phyloP scores from a whole-genome alignment of 2,113 vertebrate species.

The Phoenicopterus ruber region DNA sequence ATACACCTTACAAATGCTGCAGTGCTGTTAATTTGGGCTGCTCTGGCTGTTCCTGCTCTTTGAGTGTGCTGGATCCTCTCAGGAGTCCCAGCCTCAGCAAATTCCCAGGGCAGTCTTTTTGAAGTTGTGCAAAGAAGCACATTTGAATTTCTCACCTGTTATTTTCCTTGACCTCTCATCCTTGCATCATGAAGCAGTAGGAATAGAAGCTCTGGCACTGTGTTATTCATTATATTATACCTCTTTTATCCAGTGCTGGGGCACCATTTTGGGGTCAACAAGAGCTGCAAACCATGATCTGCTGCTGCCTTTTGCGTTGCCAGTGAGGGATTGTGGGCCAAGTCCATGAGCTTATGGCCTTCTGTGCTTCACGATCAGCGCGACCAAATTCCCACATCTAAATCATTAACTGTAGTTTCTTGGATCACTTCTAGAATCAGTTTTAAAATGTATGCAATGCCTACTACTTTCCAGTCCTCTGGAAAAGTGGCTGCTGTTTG shows the following conservation, averaged over 20 bases:
- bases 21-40: background rate
- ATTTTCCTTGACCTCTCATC: background rate
- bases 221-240: background rate
- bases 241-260: background rate
- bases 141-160: background rate
- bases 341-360: background rate
- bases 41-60: background rate
- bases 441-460: background rate
- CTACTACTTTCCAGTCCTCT: background rate
- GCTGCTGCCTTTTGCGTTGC: background rate
- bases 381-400: background rate
- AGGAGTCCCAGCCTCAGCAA: background rate
- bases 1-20: background rate
- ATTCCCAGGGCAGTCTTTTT: background rate
- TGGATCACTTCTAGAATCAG: background rate
- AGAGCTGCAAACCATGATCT: background rate
- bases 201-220: background rate
- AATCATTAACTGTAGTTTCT: background rate
- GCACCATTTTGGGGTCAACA: background rate
- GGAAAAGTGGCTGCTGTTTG: background rate
- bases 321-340: background rate
- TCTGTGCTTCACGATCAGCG: background rate
- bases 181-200: background rate
- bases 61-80: accelerated
- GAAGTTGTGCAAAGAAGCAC: background rate